Conservation (phyloP, 2,888 invertebrate genomes). For the Drosophila mimica region DNA sequence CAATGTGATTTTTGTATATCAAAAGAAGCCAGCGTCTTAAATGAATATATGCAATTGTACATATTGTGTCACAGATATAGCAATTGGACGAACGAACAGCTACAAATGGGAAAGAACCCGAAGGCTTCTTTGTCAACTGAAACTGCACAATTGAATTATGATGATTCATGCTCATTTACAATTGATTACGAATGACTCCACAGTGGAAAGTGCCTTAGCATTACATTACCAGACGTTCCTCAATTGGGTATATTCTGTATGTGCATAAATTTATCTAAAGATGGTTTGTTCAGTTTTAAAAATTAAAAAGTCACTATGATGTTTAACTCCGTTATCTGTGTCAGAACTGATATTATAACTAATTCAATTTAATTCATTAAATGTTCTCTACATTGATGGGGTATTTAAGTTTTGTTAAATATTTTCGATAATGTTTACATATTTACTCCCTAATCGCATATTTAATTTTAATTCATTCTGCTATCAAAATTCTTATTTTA, state of each 20-base stretch:
- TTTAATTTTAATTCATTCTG: neutral
- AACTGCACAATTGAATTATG: slow-evolving; percentile 6
- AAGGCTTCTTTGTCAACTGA: slow-evolving; percentile 28
- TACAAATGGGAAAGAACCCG: slow-evolving; percentile 1
- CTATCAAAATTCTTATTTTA: neutral
- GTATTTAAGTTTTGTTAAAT: neutral
- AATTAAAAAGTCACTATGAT: neutral
- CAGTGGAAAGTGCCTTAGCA: slow-evolving; percentile 6
- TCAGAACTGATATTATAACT: neutral
- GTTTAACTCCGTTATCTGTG: neutral
- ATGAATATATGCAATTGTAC: slow-evolving; percentile 1
- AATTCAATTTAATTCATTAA: neutral
- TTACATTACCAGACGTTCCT: neutral
- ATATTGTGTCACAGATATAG: slow-evolving; percentile 5
- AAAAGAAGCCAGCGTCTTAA: slow-evolving; percentile 8
- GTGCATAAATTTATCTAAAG: neutral
- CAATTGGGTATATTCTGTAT: neutral
- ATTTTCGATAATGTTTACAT: neutral
- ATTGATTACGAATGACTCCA: slow-evolving; percentile 25
- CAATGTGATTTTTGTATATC: slow-evolving; percentile 1
- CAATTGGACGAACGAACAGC: neutral
- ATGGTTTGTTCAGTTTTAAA: neutral
- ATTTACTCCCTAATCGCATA: neutral
- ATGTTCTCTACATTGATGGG: neutral
- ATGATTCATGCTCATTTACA: slow-evolving; percentile 45